Evolutionary conservation across 2,113 vertebrate genomes (phyloP).

Genomic region (zebrafish (Danio rerio)): DNA sequence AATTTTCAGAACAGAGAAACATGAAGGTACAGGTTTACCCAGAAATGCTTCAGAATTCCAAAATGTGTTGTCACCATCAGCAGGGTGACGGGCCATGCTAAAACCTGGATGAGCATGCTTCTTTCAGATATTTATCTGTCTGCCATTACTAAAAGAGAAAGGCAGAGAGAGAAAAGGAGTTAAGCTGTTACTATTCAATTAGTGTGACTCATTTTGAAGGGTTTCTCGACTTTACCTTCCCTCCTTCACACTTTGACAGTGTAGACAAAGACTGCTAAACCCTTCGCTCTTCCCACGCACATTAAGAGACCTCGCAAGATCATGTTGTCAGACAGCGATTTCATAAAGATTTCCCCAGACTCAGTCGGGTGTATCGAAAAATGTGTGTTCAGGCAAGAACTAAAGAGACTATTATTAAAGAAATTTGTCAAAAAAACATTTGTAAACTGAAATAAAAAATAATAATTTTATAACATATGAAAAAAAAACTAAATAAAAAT

Average conservation of each 20-base stretch:
- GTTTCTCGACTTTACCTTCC: slow-evolving; percentile 60
- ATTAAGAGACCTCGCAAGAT: background rate
- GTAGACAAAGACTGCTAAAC: slow-evolving; percentile 56
- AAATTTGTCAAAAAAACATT: no score
- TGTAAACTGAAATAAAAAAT: no score
- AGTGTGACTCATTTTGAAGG: slow-evolving; percentile 58
- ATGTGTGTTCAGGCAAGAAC: background rate
- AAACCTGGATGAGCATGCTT: slow-evolving; percentile 16
- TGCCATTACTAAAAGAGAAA: slow-evolving; percentile 20
- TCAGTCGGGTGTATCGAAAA: slow-evolving; percentile 13
- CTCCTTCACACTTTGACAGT: slow-evolving; percentile 67
- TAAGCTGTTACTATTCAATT: slow-evolving; percentile 56
- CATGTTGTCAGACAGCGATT: slow-evolving; percentile 16
- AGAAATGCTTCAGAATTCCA: background rate
- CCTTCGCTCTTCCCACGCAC: slow-evolving; percentile 4
- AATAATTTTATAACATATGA: no score
- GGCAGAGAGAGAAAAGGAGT: slow-evolving; percentile 28
- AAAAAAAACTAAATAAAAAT: no score
- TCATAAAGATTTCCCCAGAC: slow-evolving; percentile 7
- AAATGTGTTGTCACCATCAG: slow-evolving; percentile 23
- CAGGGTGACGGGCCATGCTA: background rate
- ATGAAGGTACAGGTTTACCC: background rate
- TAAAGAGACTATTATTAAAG: no score
- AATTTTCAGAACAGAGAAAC: background rate
- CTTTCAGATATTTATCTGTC: slow-evolving; percentile 33